Conservation (phyloP, 2,113 vertebrate genomes). For the Camelus dromedarius region DNA sequence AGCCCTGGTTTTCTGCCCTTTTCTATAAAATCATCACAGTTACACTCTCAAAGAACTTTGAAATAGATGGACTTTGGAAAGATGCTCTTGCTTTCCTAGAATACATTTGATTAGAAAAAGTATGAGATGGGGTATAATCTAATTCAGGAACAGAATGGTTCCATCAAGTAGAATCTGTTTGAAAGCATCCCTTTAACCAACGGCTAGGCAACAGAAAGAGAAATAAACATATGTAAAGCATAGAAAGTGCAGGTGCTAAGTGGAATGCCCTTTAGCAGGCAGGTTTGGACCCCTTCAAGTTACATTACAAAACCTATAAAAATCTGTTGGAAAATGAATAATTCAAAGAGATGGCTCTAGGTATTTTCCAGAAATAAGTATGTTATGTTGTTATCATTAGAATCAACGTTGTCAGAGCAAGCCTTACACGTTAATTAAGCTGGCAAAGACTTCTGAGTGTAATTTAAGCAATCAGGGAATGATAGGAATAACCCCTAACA, state of each 20-base stretch:
- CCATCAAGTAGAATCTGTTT: not conserved
- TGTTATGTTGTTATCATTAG: not conserved
- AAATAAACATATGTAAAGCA: not conserved
- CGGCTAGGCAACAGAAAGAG: not conserved
- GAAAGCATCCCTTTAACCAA: not conserved
- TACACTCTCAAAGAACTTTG: not conserved
- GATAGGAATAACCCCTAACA: not conserved
- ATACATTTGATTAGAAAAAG: not conserved
- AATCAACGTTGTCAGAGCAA: not conserved
- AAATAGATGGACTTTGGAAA: not conserved
- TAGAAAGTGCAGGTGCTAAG: not conserved
- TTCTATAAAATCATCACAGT: not conserved
- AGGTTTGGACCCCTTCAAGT: not conserved
- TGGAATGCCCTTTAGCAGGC: not conserved
- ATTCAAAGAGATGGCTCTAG: conserved; percentile 40
- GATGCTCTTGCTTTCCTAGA: not conserved
- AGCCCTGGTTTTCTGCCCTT: not conserved
- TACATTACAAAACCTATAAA: not conserved
- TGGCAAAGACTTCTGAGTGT: not conserved
- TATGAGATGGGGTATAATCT: not conserved
- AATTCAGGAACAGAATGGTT: not conserved
- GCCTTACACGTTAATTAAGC: not conserved
- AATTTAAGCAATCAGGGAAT: not conserved
- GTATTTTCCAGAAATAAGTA: conserved; percentile 61
- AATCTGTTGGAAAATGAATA: conserved; percentile 58